Base-by-base conservation (phyloP, 2,113 vertebrate genomes). In the Periophthalmus modestus region DNA sequence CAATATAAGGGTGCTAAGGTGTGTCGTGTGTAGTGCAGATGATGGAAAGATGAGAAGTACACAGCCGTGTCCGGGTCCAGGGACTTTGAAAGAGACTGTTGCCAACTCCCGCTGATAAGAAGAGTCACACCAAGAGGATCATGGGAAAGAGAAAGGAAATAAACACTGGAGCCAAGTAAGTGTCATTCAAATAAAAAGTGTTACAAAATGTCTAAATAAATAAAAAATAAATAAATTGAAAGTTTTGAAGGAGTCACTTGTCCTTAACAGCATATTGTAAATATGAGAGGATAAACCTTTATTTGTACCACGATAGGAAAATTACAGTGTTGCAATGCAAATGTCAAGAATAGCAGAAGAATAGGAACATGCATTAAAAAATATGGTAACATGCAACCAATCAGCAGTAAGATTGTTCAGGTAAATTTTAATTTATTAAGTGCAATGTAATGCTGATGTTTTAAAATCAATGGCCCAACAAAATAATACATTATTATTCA, bases 61-160 rank as follows among this genome's bases (percentile, higher is more conserved):
- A 88, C 87, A 85, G 88, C 85, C 82, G 88, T 82, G 81, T 83
- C 80, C 88, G 63, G 87, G 79, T 82, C 79, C 79, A 82, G 75
- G 71, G 89, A 91, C 88, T 90, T 92, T 82, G 91, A 89, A 91
- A 87, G 80, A 90, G 86, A 71, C 67, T 48, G 78, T 61, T 65
- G 78, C 69, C 23, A 80, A 83, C 83, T 81, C 71, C 71, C 18
- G 63, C 63, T 83, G 85, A 89, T 92, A 85, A 90, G 85, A 70
- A 19, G 69, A 83, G 75, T 63, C 63, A 63, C 62, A 69, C 72
- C 75, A 47, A 80, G 80, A 85, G 71, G 68, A 83, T 83, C 72
- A 80, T 1, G 58, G 82, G 69, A 72, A 73, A 80, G 68, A 79
- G 74, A 74, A 43, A 59, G 74, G 58, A 82, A 81, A 83, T 67